Evolutionary conservation across 1,140 invertebrate genomes (phyloP), one percentile per base, ranked within the genome.

Genomic region (Aphidius ervi): DNA sequence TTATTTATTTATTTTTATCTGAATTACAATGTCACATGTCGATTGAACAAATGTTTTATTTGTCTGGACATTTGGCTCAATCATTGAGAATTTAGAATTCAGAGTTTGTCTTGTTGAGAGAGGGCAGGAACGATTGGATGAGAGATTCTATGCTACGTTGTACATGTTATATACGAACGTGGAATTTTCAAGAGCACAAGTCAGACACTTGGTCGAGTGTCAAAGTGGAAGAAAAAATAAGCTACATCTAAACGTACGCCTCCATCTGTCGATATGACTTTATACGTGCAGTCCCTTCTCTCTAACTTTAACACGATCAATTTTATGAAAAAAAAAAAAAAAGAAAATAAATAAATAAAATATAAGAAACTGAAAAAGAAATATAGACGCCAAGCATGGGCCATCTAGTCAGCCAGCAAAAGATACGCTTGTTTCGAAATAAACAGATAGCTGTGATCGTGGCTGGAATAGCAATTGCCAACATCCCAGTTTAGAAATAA

Each of bases 371-470:
- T 53, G 5, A 53, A 46, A 39, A 46, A 43, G 43, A 41, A 42
- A 55, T 31, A 16, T 16, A 16, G 16, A 16, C 16, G 16, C 16
- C 16, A 16, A 9, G 42, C 6, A 61, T 45, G 20, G 45, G 42
- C n/a, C 23, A 47, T 46, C 45, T 6, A 56, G 59, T 46, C 49
- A 31, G 42, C 45, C 39, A 53, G 46, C 45, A 40, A 41, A 61
- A 65, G 68, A 71, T 65, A 66, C 69, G 71, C 69, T 77, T 76
- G 73, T 78, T 77, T 74, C 68, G 69, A 69, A 74, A 76, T 76
- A 78, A 77, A 76, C 71, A 75, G 72, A 78, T 75, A 75, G 71
- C 68, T 65, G 67, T 66, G 70, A 73, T 76, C 74, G 71, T 65
- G 63, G 68, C 65, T 68, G 69, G 75, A 76, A 78, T 54, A 54